Conservation (phyloP, 1,140 invertebrate genomes). For the Pollicipes pollicipes region DNA sequence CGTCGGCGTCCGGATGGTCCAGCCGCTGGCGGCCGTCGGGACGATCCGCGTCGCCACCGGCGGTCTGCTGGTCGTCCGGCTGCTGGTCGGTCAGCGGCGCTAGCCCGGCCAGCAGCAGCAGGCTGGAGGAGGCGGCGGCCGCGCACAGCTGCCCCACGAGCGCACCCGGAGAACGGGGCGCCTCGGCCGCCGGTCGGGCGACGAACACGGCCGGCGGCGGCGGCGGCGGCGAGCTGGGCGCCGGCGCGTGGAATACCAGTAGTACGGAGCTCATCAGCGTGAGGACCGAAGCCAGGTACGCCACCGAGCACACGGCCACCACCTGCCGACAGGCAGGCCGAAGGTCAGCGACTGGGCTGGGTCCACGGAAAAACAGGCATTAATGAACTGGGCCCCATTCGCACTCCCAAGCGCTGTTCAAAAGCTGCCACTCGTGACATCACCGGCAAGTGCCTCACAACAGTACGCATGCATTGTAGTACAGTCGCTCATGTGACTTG, state of each 20-base stretch:
- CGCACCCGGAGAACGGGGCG: too few species aligned
- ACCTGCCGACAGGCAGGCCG: background rate
- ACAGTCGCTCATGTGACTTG: too few species aligned
- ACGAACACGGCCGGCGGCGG: background rate
- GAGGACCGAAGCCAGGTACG: background rate
- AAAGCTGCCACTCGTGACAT: too few species aligned
- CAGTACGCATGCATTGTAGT: too few species aligned
- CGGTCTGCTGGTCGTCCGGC: background rate
- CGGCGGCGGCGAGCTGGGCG: too few species aligned
- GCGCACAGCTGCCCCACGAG: background rate
- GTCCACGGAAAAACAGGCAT: too few species aligned
- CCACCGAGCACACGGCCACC: background rate
- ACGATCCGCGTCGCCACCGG: background rate
- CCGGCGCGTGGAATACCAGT: background rate
- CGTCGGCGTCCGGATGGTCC: background rate
- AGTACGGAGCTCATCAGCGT: background rate
- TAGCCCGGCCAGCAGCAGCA: background rate
- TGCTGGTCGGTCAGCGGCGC: background rate
- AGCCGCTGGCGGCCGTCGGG: background rate
- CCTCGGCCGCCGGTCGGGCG: too few species aligned
- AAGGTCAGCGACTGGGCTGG: too few species aligned
- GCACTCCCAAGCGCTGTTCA: too few species aligned
- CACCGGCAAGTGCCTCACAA: too few species aligned
- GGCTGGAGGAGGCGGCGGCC: background rate
- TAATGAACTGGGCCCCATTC: too few species aligned